Conservation (phyloP, 2,113 vertebrate species). For the Greenwoodochromis staneri region DNA sequence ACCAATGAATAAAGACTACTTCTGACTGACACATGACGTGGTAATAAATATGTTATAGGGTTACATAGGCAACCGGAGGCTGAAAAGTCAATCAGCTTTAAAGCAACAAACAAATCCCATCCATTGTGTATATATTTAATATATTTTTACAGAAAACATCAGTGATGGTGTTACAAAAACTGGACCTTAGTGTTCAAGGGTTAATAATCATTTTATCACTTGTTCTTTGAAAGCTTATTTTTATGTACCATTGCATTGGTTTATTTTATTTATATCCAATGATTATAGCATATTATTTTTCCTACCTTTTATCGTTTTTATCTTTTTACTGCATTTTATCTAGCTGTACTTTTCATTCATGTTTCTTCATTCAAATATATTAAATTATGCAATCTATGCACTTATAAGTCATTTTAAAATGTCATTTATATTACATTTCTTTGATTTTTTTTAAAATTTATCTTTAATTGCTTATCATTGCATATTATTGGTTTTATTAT, state of each 20-base stretch:
- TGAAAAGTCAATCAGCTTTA: background rate
- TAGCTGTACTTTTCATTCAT: background rate
- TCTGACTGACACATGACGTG: background rate
- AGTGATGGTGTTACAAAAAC: background rate
- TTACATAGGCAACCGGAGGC: background rate
- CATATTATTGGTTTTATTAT: background rate
- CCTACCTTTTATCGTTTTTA: background rate
- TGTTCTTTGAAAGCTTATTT: background rate
- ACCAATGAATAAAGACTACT: background rate
- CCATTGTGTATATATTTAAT: background rate
- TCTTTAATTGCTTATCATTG: background rate
- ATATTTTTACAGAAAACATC: background rate
- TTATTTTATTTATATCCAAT: background rate
- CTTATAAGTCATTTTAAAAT: background rate
- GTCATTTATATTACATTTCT: background rate
- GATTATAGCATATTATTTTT: background rate
- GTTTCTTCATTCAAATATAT: background rate
- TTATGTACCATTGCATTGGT: background rate
- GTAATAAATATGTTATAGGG: background rate
- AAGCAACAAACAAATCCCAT: background rate
- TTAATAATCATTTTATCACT: background rate
- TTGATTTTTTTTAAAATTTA: fast-evolving
- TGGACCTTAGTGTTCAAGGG: background rate
- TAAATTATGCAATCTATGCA: background rate
- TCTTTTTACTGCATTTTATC: background rate